Evolutionary conservation across 2,113 vertebrate genomes (phyloP), one percentile per base, ranked within the genome.

Genomic region (Eurypyga helias): DNA sequence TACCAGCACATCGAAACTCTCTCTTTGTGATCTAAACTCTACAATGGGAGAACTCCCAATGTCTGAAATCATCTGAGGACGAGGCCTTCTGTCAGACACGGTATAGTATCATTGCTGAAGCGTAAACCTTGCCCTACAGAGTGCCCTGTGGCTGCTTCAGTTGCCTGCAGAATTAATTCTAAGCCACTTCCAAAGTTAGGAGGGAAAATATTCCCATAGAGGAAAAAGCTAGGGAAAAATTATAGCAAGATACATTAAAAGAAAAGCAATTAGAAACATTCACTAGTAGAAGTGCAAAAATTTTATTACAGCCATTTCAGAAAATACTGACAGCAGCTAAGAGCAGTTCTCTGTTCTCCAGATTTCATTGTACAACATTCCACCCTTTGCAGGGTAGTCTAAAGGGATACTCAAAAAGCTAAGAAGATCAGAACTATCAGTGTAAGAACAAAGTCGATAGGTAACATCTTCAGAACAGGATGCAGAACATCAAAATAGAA

Each of bases 1-100:
- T 91, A 65, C 89, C 58, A 79, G 89, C 77, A 58, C 70, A 54
- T 49, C 81, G 73, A 83, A 90, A 84, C 69, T 87, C 65, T 89
- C 10, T 64, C 57, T 78, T 55, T 89, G 70, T 90, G 66, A 71
- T 94, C 70, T 61, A 65, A 84, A 82, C 72, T 92, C 41, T 81
- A 90, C 41, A 54, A 21, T 51, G 11, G 65, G 60, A 95, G 52
- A 69, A 33, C 57, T 95, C 57, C 52, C 65, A 36, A 8, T 33
- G 16, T 34, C 81, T 76, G 57, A 77, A 78, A 76, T 36, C 31
- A 25, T 83, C 45, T 71, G 41, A 84, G 43, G 36, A 60, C 0
- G 0, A 82, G 80, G 89, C 81, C 77, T 82, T 76, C 51, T 73
- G 33, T 83, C 64, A 83, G 72, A 54, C 20, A 33, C 1, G 0